These are phyloP conservation scores for Apostichopus leukothele DNA, from an alignment of 53 echinoderm and acorn worm genomes.

Conservation along the genomic window DNA sequence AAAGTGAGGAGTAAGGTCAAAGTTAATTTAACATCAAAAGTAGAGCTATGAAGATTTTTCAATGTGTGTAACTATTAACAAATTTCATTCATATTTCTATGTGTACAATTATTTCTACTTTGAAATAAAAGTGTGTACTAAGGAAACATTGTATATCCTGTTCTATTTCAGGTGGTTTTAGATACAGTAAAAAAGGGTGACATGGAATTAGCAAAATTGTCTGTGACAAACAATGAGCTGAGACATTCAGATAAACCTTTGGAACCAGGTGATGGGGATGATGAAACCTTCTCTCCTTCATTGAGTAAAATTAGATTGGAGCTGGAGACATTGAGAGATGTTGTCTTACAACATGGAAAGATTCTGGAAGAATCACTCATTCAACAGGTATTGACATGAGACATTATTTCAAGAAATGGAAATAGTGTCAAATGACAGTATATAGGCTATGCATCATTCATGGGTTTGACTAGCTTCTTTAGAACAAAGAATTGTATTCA, in stretches of 20 bases:
- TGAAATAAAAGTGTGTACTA: too few species aligned
- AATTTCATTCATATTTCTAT: too few species aligned
- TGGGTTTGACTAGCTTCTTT: too few species aligned
- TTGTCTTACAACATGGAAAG: constrained; percentile 76
- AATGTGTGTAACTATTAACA: too few species aligned
- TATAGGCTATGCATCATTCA: too few species aligned
- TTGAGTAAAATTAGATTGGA: constrained; percentile 61
- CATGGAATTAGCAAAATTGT: constrained; percentile 33
- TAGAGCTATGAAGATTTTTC: too few species aligned
- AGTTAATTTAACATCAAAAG: neutral
- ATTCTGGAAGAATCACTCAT: constrained; percentile 72
- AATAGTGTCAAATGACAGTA: too few species aligned
- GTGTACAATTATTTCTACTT: too few species aligned
- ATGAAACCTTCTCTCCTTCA: constrained; percentile 60
- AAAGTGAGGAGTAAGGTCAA: neutral
- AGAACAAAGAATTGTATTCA: too few species aligned
- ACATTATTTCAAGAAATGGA: too few species aligned
- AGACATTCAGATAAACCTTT: constrained; percentile 20
- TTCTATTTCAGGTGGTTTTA: constrained; percentile 33
- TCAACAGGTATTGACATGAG: constrained; percentile 68
- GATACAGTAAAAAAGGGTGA: constrained; percentile 46
- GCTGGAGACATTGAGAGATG: constrained; percentile 69
- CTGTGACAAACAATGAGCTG: constrained; percentile 5
- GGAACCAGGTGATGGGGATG: constrained; percentile 50
- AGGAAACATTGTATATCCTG: neutral